Base-by-base conservation (phyloP, 2,888 invertebrate species). In the Drosophila borborema region DNA sequence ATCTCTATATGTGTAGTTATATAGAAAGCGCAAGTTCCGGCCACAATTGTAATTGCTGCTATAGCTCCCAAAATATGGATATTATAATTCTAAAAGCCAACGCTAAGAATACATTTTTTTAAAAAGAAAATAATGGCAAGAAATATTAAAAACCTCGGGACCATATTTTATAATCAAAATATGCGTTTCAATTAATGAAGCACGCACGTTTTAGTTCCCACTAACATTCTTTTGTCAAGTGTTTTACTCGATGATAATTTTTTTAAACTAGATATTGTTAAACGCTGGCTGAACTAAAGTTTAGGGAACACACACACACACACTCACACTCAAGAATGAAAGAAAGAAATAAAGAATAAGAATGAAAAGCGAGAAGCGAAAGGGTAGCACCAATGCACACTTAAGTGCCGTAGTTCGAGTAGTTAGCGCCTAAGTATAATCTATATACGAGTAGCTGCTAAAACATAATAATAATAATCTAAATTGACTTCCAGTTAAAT, bases 161-260 rank as follows among this genome's bases (percentile, higher is more conserved):
- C 92, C 92, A 92, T 92, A 92, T 92, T 92, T 91, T 91, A 90
- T 85, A 89, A 88, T 90, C 88, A 90, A 92, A 92, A 92, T 92
- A 92, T 92, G 92, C 90, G 92, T 92, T 92, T 92, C 91, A 91
- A 78, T 83, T 63, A 74, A 59, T 67, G 80, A 77, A 72, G 84
- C 87, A 89, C 77, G 72, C 89, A 83, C 77, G 43, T 74, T 76
- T 80, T 79, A 68, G 65, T 80, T 81, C 60, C 75, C 78, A 74
- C 41, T 38, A 67, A 28, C 18, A 38, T 54, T 12, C 49, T 55
- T 77, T 77, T 82, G 41, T 63, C 66, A 62, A 68, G 61, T 59
- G 63, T 53, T 66, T 66, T 36, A 73, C 64, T 68, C 67, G 51
- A 56, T 60, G 67, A 56, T 58, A 64, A 60, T 63, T 63, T 72